These are phyloP conservation scores for Drosophila kuntzei DNA, from an alignment of 2,888 invertebrate genomes.

Conservation along the genomic window DNA sequence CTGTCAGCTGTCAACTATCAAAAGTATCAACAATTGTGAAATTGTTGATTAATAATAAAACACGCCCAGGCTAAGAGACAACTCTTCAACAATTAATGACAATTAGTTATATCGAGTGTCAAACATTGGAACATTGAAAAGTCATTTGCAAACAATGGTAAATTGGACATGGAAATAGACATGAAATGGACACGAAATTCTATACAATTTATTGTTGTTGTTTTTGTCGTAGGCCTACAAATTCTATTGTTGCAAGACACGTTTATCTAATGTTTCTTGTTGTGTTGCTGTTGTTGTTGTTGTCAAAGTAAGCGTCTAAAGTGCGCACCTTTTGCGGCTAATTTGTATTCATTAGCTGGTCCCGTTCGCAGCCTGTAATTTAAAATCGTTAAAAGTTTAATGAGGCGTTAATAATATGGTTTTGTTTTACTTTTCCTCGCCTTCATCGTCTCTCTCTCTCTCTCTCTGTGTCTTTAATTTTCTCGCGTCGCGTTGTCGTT, in stretches of 20 bases:
- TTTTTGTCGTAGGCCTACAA: conserved; percentile 28
- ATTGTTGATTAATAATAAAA: conserved; percentile 45
- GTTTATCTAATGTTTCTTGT: conserved; percentile 33
- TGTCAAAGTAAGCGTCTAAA: conserved; percentile 15
- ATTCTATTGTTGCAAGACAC: conserved; percentile 12
- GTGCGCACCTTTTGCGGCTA: conserved; percentile 66
- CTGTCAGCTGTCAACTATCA: conserved; percentile 44
- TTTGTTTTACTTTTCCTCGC: conserved; percentile 73
- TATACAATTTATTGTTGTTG: conserved; percentile 5
- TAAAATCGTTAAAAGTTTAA: conserved; percentile 82
- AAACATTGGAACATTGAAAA: conserved; percentile 65
- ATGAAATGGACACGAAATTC: conserved; percentile 27
- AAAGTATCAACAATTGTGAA: conserved; percentile 25
- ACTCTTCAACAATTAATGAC: conserved; percentile 68
- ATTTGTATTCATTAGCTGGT: conserved; percentile 81
- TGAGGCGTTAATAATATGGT: conserved; percentile 82
- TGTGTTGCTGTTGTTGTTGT: not conserved
- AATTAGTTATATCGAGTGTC: conserved; percentile 63
- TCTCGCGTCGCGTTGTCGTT: conserved; percentile 43
- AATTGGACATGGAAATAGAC: conserved; percentile 4
- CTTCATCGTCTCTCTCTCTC: conserved; percentile 26
- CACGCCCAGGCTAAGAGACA: conserved; percentile 22
- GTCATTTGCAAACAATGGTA: conserved; percentile 53
- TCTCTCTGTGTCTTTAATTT: conserved; percentile 51
- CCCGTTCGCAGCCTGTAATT: conserved; percentile 77